phyloP scores from a whole-genome alignment of 2,113 vertebrate species.

The Cynoglossus semilaevis region DNA sequence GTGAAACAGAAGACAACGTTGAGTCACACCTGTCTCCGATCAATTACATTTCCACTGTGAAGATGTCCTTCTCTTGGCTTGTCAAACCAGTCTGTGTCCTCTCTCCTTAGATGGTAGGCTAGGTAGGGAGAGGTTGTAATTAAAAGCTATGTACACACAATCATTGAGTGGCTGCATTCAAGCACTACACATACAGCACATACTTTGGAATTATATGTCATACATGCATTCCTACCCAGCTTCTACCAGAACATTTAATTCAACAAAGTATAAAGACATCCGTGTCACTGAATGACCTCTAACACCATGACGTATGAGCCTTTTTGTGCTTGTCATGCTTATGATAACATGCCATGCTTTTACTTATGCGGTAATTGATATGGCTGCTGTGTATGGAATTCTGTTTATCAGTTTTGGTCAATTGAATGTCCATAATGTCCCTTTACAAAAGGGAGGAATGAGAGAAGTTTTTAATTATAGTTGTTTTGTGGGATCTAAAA shows the following conservation, averaged over 20 bases:
- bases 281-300: conserved; percentile 31
- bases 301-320: conserved; percentile 25
- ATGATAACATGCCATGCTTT: conserved; percentile 31
- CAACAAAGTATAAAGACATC: conserved; percentile 4
- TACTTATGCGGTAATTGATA: conserved; percentile 15
- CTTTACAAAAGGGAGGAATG: no score
- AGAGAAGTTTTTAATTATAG: no score
- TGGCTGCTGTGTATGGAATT: conserved; percentile 17
- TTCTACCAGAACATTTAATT: conserved; percentile 35
- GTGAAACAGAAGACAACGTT: conserved; percentile 38
- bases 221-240: conserved; percentile 21
- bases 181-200: neutral
- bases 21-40: conserved; percentile 84
- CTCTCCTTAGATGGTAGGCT: conserved; percentile 96
- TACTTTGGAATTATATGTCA: conserved; percentile 19
- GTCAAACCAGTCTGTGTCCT: conserved; percentile 99
- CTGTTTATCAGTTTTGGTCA: no score
- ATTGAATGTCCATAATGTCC: no score
- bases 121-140: conserved; percentile 75
- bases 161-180: neutral
- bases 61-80: conserved; percentile 89
- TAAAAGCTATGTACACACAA: conserved; percentile 44
- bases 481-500: no score
- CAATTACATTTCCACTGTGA: conserved; percentile 80
- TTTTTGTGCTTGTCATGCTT: conserved; percentile 35